Base-by-base conservation (phyloP, 2,113 vertebrate species). In the Willisornis vidua region DNA sequence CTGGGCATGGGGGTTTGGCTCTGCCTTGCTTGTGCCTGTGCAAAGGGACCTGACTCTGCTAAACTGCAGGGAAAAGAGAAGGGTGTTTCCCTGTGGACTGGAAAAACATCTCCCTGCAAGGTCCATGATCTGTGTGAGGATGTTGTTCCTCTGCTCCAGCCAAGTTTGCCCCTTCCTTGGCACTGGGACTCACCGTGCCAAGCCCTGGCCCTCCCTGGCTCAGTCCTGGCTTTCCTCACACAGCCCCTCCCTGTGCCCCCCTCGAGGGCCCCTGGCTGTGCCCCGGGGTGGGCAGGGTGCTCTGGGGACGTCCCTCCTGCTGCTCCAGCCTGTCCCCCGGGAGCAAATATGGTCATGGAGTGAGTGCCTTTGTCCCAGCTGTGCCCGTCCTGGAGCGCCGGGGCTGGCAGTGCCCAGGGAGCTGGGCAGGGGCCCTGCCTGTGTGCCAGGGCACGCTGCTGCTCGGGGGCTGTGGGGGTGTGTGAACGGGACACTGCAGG, bases 301-400 rank as follows among this genome's bases (percentile, higher is more conserved):
- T 58, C 22, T 2, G 1, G 51, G 62, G 48, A 79, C 46, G 6
- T 66, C 87, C 63, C 46, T 3, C 2, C 48, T 0, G 0, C 29
- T 3, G 0, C 15, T 54, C 24, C 8, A 3, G 74, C 66, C 72
- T 35, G 81, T 70, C 70, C 73, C n/a, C 2, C 3, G 20, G 84
- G 39, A 84, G 54, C 89, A 37, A 52, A 57, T 46, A 58, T 31
- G 77, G 81, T 80, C 85, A 80, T 19, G 0, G 10, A 77, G 70
- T 0, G 2, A 87, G 63, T 0, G 7, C 25, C 9, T 0, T 28
- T 1, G 1, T 39, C 48, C 57, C 9, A 3, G 28, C 71, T 0
- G 0, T 61, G 83, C 49, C 45, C 24, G 6, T 12, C 67, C 62
- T 43, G 0, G 0, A 6, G 61, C 3, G 8, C 18, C 7, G 3